Conservation (phyloP, 2,888 invertebrate species). For the Gymnoscelis rufifasciata region DNA sequence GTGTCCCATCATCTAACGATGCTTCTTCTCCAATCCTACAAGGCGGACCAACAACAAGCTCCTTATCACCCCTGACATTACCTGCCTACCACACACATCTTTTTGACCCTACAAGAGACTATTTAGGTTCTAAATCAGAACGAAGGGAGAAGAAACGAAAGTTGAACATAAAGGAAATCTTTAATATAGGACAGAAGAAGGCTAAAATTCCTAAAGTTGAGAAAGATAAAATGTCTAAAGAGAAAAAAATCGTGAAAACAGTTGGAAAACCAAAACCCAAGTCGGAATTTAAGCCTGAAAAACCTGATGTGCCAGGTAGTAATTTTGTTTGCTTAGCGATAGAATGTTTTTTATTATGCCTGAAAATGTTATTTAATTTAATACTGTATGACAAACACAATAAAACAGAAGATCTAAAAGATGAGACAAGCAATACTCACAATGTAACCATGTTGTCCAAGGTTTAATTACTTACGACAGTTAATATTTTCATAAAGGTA, state of each 20-base stretch:
- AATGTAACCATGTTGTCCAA: too few species aligned
- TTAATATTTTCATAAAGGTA: too few species aligned
- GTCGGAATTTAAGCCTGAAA: slow-evolving; percentile 37
- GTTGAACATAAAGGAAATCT: slow-evolving; percentile 83
- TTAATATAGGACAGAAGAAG: slow-evolving; percentile 78
- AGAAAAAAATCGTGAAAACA: slow-evolving; percentile 41
- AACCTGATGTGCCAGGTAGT: slow-evolving; percentile 46
- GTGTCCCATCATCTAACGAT: slow-evolving; percentile 16
- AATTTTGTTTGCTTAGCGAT: too few species aligned
- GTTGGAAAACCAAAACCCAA: slow-evolving; percentile 27
- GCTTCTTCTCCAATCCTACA: slow-evolving; percentile 36
- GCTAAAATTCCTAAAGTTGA: slow-evolving; percentile 38
- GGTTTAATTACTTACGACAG: too few species aligned
- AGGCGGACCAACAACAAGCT: slow-evolving; percentile 40
- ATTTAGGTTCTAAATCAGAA: slow-evolving; percentile 82
- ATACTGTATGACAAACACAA: too few species aligned
- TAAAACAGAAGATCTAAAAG: too few species aligned
- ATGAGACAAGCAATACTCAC: too few species aligned
- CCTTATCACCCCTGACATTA: slow-evolving; percentile 18
- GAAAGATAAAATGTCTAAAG: slow-evolving; percentile 31
- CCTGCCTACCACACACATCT: slow-evolving; percentile 63
- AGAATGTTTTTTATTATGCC: too few species aligned
- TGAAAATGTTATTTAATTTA: too few species aligned
- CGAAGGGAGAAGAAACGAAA: slow-evolving; percentile 84
- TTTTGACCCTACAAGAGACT: slow-evolving; percentile 71